phyloP scores from a whole-genome alignment of 1,140 invertebrate species.

The Solenopsis fugax region DNA sequence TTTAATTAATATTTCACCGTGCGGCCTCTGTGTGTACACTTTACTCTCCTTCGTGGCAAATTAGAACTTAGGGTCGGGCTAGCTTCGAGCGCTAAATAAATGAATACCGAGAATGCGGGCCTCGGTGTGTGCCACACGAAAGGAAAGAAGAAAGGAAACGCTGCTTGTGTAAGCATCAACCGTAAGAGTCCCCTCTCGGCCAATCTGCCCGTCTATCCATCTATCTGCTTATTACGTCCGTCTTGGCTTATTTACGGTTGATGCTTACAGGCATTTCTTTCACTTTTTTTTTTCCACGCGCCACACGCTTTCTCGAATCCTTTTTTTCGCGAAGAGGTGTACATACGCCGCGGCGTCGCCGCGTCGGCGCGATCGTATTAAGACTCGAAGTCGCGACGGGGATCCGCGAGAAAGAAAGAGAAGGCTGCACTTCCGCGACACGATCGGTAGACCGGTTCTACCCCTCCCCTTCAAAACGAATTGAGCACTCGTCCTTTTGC shows the following conservation, averaged over 20 bases:
- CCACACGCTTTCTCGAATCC: neutral
- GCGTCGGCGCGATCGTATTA: conserved; percentile 47
- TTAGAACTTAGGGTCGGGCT: conserved; percentile 1
- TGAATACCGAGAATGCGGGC: conserved; percentile 6
- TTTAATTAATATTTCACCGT: conserved; percentile 36
- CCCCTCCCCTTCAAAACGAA: conserved; percentile 70
- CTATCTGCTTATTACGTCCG: conserved; percentile 22
- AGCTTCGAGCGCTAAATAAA: neutral
- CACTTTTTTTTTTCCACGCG: neutral
- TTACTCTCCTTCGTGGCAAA: conserved; percentile 10
- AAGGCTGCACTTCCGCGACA: conserved; percentile 69
- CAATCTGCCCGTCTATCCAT: conserved; percentile 22
- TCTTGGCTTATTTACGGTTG: conserved; percentile 29
- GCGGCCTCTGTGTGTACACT: neutral
- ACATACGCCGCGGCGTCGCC: neutral
- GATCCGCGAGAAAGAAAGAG: conserved; percentile 7
- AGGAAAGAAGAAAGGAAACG: conserved; percentile 17
- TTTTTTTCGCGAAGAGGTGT: conserved; percentile 20
- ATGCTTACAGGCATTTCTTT: neutral
- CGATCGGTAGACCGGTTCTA: conserved; percentile 72
- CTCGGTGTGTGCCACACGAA: conserved; percentile 19
- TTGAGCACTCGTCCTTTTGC: conserved; percentile 70
- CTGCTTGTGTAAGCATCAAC: neutral
- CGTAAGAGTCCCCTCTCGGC: neutral
- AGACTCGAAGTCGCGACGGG: conserved; percentile 56